Evolutionary conservation across 1,140 invertebrate genomes (phyloP).

Genomic region (Drosophila quadrilineata): DNA sequence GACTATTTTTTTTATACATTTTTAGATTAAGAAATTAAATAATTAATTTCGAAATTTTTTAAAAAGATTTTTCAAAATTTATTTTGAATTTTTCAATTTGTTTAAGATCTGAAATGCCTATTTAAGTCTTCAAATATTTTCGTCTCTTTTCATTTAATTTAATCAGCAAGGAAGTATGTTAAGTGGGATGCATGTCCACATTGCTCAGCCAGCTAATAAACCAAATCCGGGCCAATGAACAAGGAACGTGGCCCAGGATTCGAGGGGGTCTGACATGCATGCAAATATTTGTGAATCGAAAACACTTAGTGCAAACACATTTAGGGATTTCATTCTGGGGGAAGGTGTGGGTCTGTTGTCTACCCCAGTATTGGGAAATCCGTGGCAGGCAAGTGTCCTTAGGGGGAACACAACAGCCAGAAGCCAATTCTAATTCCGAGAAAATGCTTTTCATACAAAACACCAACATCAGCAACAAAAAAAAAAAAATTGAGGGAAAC

Average conservation of each 20-base stretch:
- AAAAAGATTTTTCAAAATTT: not conserved
- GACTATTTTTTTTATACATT: too few relatives aligned
- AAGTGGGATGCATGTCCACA: not conserved
- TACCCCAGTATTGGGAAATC: too few relatives aligned
- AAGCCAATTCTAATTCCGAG: constrained; percentile 73
- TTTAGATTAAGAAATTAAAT: too few relatives aligned
- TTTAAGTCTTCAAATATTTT: too few relatives aligned
- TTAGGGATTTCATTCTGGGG: constrained; percentile 47
- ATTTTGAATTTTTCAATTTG: not conserved
- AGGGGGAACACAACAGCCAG: constrained; percentile 31
- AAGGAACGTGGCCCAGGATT: constrained; percentile 13
- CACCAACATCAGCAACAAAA: too few relatives aligned
- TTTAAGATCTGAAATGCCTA: too few relatives aligned
- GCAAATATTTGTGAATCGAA: constrained; percentile 77
- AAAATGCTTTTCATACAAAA: constrained; percentile 75
- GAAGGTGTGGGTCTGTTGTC: not conserved
- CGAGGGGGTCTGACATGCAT: constrained; percentile 31
- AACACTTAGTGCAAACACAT: constrained; percentile 76
- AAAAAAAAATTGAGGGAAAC: constrained; percentile 60
- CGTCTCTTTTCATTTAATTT: too few relatives aligned
- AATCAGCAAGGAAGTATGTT: too few relatives aligned
- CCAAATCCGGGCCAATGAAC: constrained; percentile 27
- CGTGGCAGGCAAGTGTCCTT: constrained; percentile 18
- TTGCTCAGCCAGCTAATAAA: constrained; percentile 28
- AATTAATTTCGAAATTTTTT: not conserved